A percentile compares a stretch with the other conserved stretches of the same genome.
Evolutionary conservation across 1,140 invertebrate genomes (phyloP).

Genomic region (Bathynomus jamesi): DNA sequence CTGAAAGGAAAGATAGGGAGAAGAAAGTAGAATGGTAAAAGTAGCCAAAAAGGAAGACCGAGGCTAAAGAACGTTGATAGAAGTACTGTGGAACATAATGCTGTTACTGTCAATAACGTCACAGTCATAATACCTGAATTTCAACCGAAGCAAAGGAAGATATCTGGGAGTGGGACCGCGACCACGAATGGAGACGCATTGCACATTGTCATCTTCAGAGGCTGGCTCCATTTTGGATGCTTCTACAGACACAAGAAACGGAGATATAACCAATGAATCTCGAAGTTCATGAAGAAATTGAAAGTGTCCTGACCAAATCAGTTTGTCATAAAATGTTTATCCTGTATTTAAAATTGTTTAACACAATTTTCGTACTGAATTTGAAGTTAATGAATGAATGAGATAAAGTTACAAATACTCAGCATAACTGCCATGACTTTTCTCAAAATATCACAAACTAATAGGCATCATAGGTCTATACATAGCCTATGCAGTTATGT

Average conservation of each 20-base stretch:
- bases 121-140: slow-evolving; percentile 95
- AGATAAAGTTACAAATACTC: no score
- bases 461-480: no score
- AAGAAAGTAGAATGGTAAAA: slow-evolving; percentile 42
- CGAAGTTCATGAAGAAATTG: slow-evolving; percentile 21
- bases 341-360: no score
- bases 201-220: slow-evolving; percentile 24
- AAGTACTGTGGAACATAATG: slow-evolving; percentile 76
- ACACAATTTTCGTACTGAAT: no score
- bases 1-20: slow-evolving; percentile 40
- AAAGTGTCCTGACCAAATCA: no score
- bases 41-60: slow-evolving; percentile 43
- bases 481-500: no score
- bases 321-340: no score
- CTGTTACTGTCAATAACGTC: slow-evolving; percentile 91
- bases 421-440: no score
- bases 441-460: no score
- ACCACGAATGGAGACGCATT: slow-evolving; percentile 6
- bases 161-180: neutral
- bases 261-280: slow-evolving; percentile 29
- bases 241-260: slow-evolving; percentile 28
- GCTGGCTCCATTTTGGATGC: slow-evolving; percentile 30
- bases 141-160: slow-evolving; percentile 65
- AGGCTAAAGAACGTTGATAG: slow-evolving; percentile 83
- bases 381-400: no score